These are phyloP conservation scores for Ceyx melanurus DNA, from an alignment of 2,113 vertebrate genomes.

Conservation along the genomic window DNA sequence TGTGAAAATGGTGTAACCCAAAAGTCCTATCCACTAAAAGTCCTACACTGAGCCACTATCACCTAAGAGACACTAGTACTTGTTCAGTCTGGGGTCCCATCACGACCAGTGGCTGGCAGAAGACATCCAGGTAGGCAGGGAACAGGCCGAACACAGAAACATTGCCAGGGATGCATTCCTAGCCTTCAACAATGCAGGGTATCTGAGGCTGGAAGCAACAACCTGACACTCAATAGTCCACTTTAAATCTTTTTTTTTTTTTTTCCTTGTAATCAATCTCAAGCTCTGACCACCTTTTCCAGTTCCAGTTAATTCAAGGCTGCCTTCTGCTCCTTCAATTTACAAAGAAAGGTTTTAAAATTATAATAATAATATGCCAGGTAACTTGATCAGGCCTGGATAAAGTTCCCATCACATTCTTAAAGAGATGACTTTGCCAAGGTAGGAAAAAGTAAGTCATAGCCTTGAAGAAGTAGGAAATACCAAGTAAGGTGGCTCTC, in stretches of 20 bases:
- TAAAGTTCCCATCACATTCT: background rate
- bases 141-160: background rate
- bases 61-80: background rate
- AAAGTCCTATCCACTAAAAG: background rate
- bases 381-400: background rate
- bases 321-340: background rate
- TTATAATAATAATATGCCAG: background rate
- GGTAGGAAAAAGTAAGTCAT: conserved; percentile 27
- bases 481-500: background rate
- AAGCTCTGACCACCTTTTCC: background rate
- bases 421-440: background rate
- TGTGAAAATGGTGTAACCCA: background rate
- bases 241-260: too few species aligned
- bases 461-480: conserved; percentile 28
- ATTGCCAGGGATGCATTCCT: background rate
- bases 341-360: background rate
- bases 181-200: rapidly evolving
- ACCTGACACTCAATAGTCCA: background rate
- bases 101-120: background rate
- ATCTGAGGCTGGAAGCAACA: background rate
- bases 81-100: background rate
- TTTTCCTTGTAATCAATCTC: background rate
- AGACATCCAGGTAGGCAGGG: background rate
- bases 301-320: background rate
- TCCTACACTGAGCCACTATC: background rate